phyloP scores from a whole-genome alignment of 1,140 invertebrate genomes.

The Drosophila takahashii region DNA sequence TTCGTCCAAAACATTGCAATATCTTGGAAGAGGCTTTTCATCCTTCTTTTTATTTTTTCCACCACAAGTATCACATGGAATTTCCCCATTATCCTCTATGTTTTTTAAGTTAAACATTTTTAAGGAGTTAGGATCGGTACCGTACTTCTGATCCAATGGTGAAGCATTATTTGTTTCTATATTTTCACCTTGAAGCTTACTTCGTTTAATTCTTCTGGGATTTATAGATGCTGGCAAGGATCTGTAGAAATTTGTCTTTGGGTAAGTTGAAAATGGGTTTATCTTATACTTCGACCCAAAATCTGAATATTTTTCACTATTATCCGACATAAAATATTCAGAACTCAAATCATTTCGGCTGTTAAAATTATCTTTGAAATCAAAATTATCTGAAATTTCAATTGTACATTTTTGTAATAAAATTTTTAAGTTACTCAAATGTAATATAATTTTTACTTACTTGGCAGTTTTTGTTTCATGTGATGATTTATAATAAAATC shows the following conservation, averaged over 20 bases:
- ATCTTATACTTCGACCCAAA: not conserved
- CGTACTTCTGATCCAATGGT: not conserved
- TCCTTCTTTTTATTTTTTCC: conserved; percentile 44
- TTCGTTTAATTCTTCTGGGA: conserved; percentile 1
- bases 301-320: not conserved
- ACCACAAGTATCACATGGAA: conserved; percentile 45
- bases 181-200: not conserved
- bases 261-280: not conserved
- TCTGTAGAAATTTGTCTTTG: not conserved
- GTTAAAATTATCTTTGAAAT: not conserved
- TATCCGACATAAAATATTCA: not conserved
- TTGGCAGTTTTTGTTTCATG: conserved; percentile 1
- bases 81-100: conserved; percentile 5
- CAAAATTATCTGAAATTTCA: not conserved
- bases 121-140: not conserved
- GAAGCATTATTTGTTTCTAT: not conserved
- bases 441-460: not conserved
- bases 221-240: not conserved
- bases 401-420: not conserved
- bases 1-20: conserved; percentile 1
- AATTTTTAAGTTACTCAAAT: too few relatives aligned
- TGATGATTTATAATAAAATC: conserved; percentile 6
- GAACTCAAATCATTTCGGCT: not conserved
- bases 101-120: not conserved
- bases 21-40: conserved; percentile 15